Evolutionary conservation across 1,140 invertebrate genomes (phyloP).

Genomic region (Drusus annulatus): DNA sequence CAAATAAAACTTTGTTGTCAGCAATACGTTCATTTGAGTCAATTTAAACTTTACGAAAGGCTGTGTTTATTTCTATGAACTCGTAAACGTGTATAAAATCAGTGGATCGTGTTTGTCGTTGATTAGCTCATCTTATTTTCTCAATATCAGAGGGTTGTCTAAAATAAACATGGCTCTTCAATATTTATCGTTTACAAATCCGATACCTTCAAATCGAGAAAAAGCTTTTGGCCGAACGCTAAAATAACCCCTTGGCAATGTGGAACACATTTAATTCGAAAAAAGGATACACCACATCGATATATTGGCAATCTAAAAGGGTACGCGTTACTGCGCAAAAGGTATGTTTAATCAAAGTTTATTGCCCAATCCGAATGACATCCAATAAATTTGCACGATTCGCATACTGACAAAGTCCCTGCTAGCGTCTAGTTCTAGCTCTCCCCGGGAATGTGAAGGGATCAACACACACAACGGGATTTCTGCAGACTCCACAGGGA

Average conservation of each 20-base stretch:
- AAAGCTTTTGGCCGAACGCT: constrained; percentile 12
- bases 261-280: constrained; percentile 33
- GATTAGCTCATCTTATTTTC: too few relatives aligned
- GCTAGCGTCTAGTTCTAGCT: too few relatives aligned
- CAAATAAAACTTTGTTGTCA: too few relatives aligned
- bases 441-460: too few relatives aligned
- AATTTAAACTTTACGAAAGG: too few relatives aligned
- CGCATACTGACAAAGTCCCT: neutral
- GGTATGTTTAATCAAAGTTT: constrained; percentile 32
- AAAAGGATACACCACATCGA: constrained; percentile 23
- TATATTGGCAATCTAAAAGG: constrained; percentile 30
- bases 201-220: neutral
- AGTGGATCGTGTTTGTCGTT: too few relatives aligned
- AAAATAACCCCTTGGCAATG: neutral
- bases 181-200: constrained; percentile 16
- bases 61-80: too few relatives aligned
- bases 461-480: too few relatives aligned
- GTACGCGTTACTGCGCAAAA: constrained; percentile 31
- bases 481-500: too few relatives aligned
- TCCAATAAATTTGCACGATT: constrained; percentile 25
- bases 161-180: neutral
- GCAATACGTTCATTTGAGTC: too few relatives aligned
- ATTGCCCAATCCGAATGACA: constrained; percentile 26
- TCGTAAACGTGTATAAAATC: too few relatives aligned
- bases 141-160: neutral